Conservation (phyloP, 2,797 vertebrate genomes). For the Naso thynnoides region DNA sequence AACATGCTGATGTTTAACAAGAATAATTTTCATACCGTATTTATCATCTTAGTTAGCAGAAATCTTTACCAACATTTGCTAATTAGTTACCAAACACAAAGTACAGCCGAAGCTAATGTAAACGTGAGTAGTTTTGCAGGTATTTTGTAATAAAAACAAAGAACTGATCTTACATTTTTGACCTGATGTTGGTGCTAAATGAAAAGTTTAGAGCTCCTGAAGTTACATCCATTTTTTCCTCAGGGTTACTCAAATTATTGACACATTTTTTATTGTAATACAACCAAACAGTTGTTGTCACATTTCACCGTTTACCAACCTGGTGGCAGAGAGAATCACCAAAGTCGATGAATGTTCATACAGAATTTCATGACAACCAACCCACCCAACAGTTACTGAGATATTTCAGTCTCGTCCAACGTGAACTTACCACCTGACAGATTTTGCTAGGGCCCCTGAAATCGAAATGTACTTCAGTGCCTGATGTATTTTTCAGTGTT, state of each 20-base stretch:
- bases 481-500: too few relatives aligned
- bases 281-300: background rate
- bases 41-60: background rate
- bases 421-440: background rate
- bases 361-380: background rate
- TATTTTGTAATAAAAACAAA: background rate
- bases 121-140: background rate
- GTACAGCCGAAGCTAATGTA: background rate
- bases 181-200: background rate
- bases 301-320: background rate
- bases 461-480: too few relatives aligned
- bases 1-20: background rate
- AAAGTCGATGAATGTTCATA: background rate
- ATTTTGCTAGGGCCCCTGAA: too few relatives aligned
- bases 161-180: background rate
- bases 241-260: background rate
- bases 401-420: constrained; percentile 1
- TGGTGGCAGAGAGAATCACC: background rate
- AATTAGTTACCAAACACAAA: background rate
- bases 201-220: background rate
- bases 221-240: background rate
- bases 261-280: background rate
- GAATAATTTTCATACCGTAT: background rate
- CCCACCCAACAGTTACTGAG: background rate
- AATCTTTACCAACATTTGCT: constrained; percentile 3